Base-by-base conservation (phyloP, 2,113 vertebrate species). In the Lota lota region DNA sequence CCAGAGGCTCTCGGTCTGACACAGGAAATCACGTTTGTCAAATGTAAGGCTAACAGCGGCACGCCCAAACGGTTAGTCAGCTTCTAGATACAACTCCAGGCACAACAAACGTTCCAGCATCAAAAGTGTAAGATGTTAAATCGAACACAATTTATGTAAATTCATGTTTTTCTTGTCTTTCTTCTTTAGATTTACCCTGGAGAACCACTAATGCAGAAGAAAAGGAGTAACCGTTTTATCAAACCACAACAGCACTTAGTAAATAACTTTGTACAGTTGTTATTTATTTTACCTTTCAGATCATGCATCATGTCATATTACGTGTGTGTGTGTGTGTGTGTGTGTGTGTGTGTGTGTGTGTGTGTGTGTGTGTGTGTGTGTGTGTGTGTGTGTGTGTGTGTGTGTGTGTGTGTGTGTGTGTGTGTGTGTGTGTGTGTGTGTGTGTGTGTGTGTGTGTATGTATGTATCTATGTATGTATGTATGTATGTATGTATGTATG, bases 1-100 rank as follows among this genome's bases (percentile, higher is more conserved):
- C 65, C 80, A 0, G 69, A 79, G 3, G 60, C 36, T 24, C 68
- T 78, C 7, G 74, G 21, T 36, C 60, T 79, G 22, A 61, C 68
- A 21, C 78, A 85, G 56, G 89, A 91, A 51, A 64, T 91, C 64
- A 89, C 84, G 0, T 93, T 93, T 61, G 87, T 91, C 21, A 90
- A 82, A 84, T 93, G 92, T 78, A 87, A 86, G 59, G 85, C 66
- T 36, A 21, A 59, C 8, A 10, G 8, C 12, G 10, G 40, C 12
- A 2, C 8, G 40, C 10, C 8, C 0, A 88, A 71, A 78, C 86
- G 87, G 90, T 91, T n/a, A 77, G 33, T 63, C 22, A 10, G 18
- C 22, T 1, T 19, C 8, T 10, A 12, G 40, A 47, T 11, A 12
- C 40, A 14, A 59, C 8, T 4, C 53, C 17, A 18, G 5, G 16